Evolutionary conservation across 2,797 vertebrate genomes (phyloP), one percentile per base, ranked within the genome.

Genomic region (Cetoscarus ocellatus): DNA sequence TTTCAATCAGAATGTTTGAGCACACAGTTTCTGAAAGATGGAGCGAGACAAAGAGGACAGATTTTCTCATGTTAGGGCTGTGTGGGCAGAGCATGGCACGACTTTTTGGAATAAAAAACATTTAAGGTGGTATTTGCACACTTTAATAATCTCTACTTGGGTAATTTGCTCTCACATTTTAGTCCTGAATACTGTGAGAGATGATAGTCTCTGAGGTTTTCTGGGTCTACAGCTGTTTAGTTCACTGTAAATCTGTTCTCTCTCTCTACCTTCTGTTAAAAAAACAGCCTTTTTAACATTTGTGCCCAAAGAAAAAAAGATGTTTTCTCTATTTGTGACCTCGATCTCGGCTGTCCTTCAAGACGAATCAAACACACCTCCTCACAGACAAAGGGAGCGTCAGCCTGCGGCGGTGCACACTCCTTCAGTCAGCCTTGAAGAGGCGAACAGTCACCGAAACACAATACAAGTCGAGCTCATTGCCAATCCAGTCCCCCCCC

Each of bases 401-500:
- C 67, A 67, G 69, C 72, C 58, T 15, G 69, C 79, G 52, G 61
- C 45, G 3, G 48, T n/a, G 12, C 38, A 19, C 19, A 61, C 62
- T 74, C 67, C 57, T 50, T 56, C 77, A 53, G n/a, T 77, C 80
- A 57, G 73, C 75, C 75, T 87, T 82, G 75, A 73, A 61, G 50
- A 73, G 68, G 11, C 14, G 49, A 64, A 79, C 60, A 79, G 74
- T 68, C 64, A 62, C 48, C 57, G 0, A 15, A 66, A 47, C 56
- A 80, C 82, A 83, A 83, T 74, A 43, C 63, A 13, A 34, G 54
- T 61, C 55, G 13, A 15, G 44, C 82, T 85, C 77, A 83, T 83
- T 85, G 67, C 77, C 77, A 83, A 72, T 60, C 80, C 48, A 45
- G 63, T 83, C 82, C 79, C 77, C 69, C 77, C 69, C 27, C 80